Evolutionary conservation across 2,113 vertebrate genomes (phyloP).

Genomic region (Corythornis vintsioides): DNA sequence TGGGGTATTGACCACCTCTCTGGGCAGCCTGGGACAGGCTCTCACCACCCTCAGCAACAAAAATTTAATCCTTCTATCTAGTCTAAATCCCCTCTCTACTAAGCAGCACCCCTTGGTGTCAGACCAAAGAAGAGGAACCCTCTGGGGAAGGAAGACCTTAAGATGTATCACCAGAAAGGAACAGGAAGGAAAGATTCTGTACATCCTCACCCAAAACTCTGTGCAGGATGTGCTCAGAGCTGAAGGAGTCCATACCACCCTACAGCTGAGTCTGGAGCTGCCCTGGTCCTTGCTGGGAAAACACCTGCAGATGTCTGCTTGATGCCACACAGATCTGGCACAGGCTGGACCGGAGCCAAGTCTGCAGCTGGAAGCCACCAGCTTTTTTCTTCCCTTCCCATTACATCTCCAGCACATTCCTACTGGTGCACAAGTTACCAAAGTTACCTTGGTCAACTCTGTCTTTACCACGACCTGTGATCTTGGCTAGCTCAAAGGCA

Average conservation of each 20-base stretch:
- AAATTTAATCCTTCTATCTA: not conserved
- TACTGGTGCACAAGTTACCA: not conserved
- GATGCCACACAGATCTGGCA: fast-evolving
- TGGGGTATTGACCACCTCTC: not conserved
- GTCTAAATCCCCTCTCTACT: not conserved
- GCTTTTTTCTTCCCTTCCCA: not conserved
- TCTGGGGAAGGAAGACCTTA: not conserved
- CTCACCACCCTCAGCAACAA: not conserved
- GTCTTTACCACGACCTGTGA: fast-evolving
- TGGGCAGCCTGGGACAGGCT: not conserved
- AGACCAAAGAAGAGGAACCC: not conserved
- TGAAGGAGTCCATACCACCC: not conserved
- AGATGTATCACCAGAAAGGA: not conserved
- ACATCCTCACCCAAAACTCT: not conserved
- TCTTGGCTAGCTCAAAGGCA: not conserved
- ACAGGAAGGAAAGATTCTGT: not conserved
- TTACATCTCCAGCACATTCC: not conserved
- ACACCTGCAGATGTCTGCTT: fast-evolving
- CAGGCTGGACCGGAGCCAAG: not conserved
- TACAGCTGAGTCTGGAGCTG: not conserved
- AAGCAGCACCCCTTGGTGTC: not conserved
- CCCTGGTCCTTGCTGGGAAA: not conserved
- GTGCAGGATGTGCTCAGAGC: not conserved
- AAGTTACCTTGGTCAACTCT: not conserved
- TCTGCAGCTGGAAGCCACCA: not conserved